Percentiles rank a stretch among this genome's conserved stretches.
These are phyloP conservation scores for Microtus pennsylvanicus DNA, from an alignment of 2,113 vertebrate genomes.

Conservation along the genomic window DNA sequence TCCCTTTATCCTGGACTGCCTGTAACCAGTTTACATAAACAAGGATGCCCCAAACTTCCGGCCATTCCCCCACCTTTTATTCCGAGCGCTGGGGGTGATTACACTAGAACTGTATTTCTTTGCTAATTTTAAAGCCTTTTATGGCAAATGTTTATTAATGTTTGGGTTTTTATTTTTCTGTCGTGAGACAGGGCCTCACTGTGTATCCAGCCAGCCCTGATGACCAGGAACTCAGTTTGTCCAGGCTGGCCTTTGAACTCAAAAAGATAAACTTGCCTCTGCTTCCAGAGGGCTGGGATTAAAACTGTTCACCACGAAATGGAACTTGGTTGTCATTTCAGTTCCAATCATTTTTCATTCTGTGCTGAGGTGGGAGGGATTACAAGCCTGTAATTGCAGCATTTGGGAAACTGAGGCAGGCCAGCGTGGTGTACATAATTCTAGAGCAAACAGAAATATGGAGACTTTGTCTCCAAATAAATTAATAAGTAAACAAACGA, in stretches of 20 bases:
- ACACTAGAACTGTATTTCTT: neutral
- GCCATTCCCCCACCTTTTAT: no score
- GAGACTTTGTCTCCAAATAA: neutral
- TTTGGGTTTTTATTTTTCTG: neutral
- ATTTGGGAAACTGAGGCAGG: neutral
- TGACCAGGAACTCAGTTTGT: neutral
- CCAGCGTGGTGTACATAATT: neutral
- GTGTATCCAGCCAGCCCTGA: neutral
- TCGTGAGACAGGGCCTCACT: neutral
- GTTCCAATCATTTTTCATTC: neutral
- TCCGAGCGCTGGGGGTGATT: neutral
- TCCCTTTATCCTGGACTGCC: neutral
- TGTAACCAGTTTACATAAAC: neutral
- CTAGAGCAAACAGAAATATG: neutral
- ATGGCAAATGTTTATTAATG: slow-evolving; percentile 30
- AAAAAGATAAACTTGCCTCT: neutral
- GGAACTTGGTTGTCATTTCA: neutral
- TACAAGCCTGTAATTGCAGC: neutral
- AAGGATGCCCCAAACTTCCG: neutral
- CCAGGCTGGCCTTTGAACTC: neutral
- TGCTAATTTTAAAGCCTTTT: slow-evolving; percentile 33
- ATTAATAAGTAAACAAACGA: neutral
- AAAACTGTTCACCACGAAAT: neutral
- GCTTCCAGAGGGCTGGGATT: neutral
- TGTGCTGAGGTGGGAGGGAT: neutral